Evolutionary conservation across 1,140 invertebrate genomes (phyloP), one percentile per base, ranked within the genome.

Genomic region (Cydia splendana): DNA sequence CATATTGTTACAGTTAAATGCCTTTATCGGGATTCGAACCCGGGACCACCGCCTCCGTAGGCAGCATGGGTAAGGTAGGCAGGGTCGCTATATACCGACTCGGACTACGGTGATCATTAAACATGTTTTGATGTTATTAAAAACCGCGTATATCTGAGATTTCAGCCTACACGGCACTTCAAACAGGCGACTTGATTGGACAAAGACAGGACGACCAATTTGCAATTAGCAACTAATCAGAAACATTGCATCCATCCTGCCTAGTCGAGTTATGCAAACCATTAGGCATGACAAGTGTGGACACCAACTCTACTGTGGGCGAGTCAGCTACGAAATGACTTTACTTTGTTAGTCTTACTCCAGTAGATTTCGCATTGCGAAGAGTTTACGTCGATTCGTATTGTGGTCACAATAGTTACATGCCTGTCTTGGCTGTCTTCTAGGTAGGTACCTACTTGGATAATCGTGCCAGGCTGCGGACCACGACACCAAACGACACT

Each of bases 161-260:
- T 24, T 18, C 67, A 71, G 15, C 30, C 6, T 71, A 42, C 15
- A 18, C 67, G 67, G 67, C 67, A 71, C 67, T 71, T 71, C 67
- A 38, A 71, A 38, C 34, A 10, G 67, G 6, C 74, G 38, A 6
- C 38, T 45, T 20, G 67, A 71, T 71, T 71, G 67, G 67, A 38
- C 67, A 38, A 42, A 42, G 67, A 71, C 67, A 71, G 67, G 67
- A 71, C 38, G 34, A 71, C 30, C 67, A 71, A 71, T 71, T 71
- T 71, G 0, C 67, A 71, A 71, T 71, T 71, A 71, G 67, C 57
- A 62, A 62, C 30, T 71, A 71, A 71, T 71, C 67, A 71, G 67
- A 18, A 42, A 71, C 67, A 71, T 71, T 71, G 34, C 67, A 71
- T 42, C 13, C 67, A 42, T 71, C 67, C 67, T 71, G 67, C 15